A percentile compares a stretch with the other conserved stretches of the same genome.
Conservation (phyloP, 2,888 invertebrate genomes). For the Acanthoscelides obtectus region DNA sequence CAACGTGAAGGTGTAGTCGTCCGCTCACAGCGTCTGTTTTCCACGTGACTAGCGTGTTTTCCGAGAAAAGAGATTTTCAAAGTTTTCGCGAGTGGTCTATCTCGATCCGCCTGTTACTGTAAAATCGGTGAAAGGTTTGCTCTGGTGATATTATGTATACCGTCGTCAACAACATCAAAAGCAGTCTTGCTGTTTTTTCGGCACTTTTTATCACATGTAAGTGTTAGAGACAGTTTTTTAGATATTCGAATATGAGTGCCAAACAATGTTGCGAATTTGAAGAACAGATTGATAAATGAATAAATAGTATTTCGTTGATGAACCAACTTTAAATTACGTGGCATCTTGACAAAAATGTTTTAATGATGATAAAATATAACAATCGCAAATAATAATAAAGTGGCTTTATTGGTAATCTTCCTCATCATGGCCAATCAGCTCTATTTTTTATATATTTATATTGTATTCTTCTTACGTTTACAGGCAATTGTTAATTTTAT, state of each 20-base stretch:
- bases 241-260: not conserved
- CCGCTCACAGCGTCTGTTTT: not conserved
- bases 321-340: no score
- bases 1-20: not conserved
- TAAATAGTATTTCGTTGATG: no score
- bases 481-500: no score
- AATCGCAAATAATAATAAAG: no score
- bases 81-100: not conserved
- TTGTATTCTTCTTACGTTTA: no score
- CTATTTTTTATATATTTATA: no score
- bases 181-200: conserved; percentile 33
- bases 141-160: conserved; percentile 9
- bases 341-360: no score
- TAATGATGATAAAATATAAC: no score
- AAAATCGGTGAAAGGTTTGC: not conserved
- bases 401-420: no score
- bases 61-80: not conserved
- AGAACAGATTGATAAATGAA: no score
- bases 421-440: no score
- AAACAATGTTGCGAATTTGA: no score
- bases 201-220: conserved; percentile 35
- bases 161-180: conserved; percentile 32
- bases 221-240: conserved; percentile 10
- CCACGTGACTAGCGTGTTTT: not conserved
- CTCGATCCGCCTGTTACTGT: not conserved